phyloP scores from a whole-genome alignment of 2,888 invertebrate genomes.

The Coenonympha arcania region DNA sequence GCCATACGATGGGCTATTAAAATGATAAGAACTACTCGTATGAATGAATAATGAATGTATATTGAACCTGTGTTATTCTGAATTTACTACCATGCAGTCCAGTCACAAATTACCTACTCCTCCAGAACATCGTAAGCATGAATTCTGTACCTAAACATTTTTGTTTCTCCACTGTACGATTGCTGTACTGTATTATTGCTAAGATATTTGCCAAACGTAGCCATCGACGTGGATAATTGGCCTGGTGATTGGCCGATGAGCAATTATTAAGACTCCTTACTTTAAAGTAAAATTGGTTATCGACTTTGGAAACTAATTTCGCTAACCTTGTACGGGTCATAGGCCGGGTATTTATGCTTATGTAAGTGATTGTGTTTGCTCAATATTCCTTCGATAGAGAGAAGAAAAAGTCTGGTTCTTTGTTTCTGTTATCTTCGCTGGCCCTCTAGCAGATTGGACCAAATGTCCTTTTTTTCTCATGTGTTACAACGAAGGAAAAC shows the following conservation, averaged over 20 bases:
- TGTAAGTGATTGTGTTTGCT: background rate
- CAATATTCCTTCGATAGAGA: too few relatives aligned
- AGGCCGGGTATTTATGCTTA: background rate
- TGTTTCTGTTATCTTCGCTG: too few relatives aligned
- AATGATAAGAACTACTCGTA: too few relatives aligned
- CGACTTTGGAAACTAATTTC: constrained; percentile 12
- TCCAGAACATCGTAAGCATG: background rate
- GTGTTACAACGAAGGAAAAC: too few relatives aligned
- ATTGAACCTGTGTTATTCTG: too few relatives aligned
- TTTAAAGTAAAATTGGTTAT: constrained; percentile 17
- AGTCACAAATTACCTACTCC: too few relatives aligned
- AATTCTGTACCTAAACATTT: background rate
- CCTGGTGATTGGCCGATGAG: constrained; percentile 17
- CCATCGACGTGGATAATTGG: constrained; percentile 30
- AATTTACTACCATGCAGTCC: too few relatives aligned
- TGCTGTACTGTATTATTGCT: constrained; percentile 28
- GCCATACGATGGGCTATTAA: too few relatives aligned
- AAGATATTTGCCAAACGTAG: constrained; percentile 30
- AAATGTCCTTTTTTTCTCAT: too few relatives aligned
- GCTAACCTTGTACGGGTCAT: background rate
- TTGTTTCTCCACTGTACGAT: background rate
- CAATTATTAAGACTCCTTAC: constrained; percentile 21
- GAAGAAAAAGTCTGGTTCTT: too few relatives aligned
- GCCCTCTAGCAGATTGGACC: too few relatives aligned
- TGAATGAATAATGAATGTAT: too few relatives aligned